Evolutionary conservation across 2,888 invertebrate genomes (phyloP).

Genomic region (Sesamia inferens): DNA sequence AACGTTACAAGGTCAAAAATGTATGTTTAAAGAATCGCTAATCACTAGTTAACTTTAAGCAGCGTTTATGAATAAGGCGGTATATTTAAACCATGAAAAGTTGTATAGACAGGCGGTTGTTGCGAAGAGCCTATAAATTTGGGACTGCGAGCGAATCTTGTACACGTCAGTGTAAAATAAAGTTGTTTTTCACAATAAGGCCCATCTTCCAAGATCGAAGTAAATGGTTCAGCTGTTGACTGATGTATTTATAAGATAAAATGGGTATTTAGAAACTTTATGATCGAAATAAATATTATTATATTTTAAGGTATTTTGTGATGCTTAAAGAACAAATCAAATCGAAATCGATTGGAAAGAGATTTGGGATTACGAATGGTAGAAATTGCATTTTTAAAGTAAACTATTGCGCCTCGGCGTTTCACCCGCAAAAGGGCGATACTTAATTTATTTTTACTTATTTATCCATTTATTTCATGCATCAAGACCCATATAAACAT

Average conservation of each 20-base stretch:
- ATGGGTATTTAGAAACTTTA: slow-evolving; percentile 47
- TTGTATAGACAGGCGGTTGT: slow-evolving; percentile 47
- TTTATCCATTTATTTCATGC: too few relatives aligned
- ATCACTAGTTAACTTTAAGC: too few relatives aligned
- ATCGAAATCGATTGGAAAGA: neutral
- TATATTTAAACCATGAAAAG: too few relatives aligned
- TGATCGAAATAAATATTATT: slow-evolving; percentile 19
- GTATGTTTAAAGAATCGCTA: too few relatives aligned
- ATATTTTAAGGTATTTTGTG: slow-evolving; percentile 3
- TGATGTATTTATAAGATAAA: slow-evolving; percentile 53
- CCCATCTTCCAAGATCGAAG: slow-evolving; percentile 64
- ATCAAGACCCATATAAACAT: too few relatives aligned
- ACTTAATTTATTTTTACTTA: too few relatives aligned
- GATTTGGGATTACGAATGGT: neutral
- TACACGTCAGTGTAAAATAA: slow-evolving; percentile 81
- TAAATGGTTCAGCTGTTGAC: slow-evolving; percentile 49
- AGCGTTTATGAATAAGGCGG: too few relatives aligned
- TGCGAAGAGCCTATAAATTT: slow-evolving; percentile 61
- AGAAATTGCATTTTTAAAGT: neutral
- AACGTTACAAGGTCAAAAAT: too few relatives aligned
- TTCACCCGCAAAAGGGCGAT: too few relatives aligned
- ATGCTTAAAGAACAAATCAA: slow-evolving; percentile 2
- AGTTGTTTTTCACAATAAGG: slow-evolving; percentile 78
- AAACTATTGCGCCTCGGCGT: neutral
- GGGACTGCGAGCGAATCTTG: slow-evolving; percentile 76